Base-by-base conservation (phyloP, 2,113 vertebrate genomes). In the Lontra canadensis region DNA sequence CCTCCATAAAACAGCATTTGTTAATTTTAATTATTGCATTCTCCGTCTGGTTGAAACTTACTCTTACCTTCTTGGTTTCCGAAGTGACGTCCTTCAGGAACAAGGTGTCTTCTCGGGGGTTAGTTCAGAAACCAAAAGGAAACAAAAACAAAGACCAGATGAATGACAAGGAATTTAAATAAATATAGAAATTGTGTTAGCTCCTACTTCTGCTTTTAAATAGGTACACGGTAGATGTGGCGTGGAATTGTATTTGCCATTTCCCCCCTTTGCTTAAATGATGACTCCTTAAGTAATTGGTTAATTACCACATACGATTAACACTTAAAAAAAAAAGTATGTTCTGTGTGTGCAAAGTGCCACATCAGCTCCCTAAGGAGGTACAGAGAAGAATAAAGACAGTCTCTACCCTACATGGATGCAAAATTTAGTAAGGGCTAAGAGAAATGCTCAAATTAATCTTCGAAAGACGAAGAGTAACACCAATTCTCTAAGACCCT, bases 51-150 rank as follows among this genome's bases (percentile, higher is more conserved):
- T 5, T 69, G 39, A 94, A 96, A 63, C n/a, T 71, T 23, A 63
- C 52, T 42, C 96, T 97, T 98, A 98, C 96, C 96, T 96, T 92
- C 21, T 76, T 80, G 21, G 36, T 82, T 95, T 34, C 61, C 67
- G 65, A 90, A 79, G 95, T 57, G 57, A 82, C 0, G 17, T 96
- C n/a, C 76, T 95, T 92, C 57, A 93, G 86, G 80, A 96, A 83
- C n/a, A 15, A 83, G 44, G 42, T 0, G 29, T 80, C 78, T 86
- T 94, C 96, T 44, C 90, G 34, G 36, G 39, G 7, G 63, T 92
- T n/a, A 88, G 89, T 98, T n/a, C 61, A 86, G 57, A 76, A 71
- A 92, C n/a, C 12, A 87, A 84, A 98, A 69, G 14, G 25, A 95
- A 94, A 90, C 20, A 93, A 42, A 85, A 93, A 97, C 25, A 34